Evolutionary conservation across 2,888 invertebrate genomes (phyloP), one percentile per base, ranked within the genome.

Genomic region (Petrophora chlorosata): DNA sequence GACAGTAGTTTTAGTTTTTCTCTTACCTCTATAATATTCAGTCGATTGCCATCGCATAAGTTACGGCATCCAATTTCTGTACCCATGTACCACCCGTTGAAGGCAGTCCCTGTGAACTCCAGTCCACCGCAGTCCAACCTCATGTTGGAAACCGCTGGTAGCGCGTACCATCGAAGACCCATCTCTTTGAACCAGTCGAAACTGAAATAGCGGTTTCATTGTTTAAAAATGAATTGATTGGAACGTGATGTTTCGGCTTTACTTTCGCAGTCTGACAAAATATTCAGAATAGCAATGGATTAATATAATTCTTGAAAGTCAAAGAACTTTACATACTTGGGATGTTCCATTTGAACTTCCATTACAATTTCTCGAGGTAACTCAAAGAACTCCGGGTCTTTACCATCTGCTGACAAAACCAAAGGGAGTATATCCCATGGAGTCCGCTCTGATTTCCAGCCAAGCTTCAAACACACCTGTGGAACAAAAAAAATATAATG

Each of bases 11-110:
- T n/a, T n/a, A n/a, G n/a, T n/a, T n/a, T n/a, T n/a, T n/a, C n/a
- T n/a, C 59, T 61, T 85, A 97, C 98, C 94, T 98, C 97, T 12
- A 96, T 82, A 67, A 98, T 91, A 85, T 98, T 97, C 64, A 96
- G 94, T 42, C 98, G 92, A 69, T 94, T 94, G 17, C 92, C 79
- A 77, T 99, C 98, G 73, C 97, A 96, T 12, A 98, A 91, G 85
- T 98, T 95, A 48, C 98, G 91, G 69, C 97, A 96, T 5, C 96
- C 98, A 52, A 99, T 97, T 90, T 99, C 98, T 0, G 98, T 98
- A 59, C 96, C 95, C 98, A 98, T 98, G 84, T 98, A 98, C 98
- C 98, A 98, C 15, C 98, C 98, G 78, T 97, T 98, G 88, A 99
- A 98, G 5, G 98, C 97, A 3, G 95, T 95, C 0, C 95, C 98